phyloP scores from a whole-genome alignment of 2,888 invertebrate species.

The Muscina levida region DNA sequence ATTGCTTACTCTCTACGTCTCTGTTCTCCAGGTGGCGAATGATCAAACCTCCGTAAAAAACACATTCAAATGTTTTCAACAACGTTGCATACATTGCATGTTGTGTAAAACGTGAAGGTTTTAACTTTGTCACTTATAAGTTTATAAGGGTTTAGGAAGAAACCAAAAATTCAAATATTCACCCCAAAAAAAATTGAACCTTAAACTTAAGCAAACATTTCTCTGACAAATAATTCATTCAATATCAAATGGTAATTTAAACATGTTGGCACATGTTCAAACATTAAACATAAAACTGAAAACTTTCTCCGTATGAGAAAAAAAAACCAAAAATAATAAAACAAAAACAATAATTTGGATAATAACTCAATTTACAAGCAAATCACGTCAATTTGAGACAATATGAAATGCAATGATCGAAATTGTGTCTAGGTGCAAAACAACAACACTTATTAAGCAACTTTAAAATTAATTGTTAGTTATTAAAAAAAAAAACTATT shows the following conservation, averaged over 20 bases:
- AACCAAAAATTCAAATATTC: too few species aligned
- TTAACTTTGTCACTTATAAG: conserved; percentile 52
- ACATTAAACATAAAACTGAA: not conserved
- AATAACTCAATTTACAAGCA: conserved; percentile 38
- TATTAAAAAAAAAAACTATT: too few species aligned
- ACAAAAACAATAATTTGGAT: not conserved
- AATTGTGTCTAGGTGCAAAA: not conserved
- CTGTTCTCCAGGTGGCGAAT: too few species aligned
- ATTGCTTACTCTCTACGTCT: too few species aligned
- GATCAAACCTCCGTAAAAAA: too few species aligned
- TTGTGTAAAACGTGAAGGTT: conserved; percentile 46
- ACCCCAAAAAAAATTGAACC: too few species aligned
- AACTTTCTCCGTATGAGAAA: conserved; percentile 36
- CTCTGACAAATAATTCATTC: too few species aligned
- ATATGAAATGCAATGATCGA: conserved; percentile 1
- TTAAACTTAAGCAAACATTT: too few species aligned
- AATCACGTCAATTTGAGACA: conserved; percentile 30
- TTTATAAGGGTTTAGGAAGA: conserved; percentile 12
- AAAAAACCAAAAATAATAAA: not conserved
- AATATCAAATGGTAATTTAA: too few species aligned
- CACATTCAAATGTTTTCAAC: conserved; percentile 3
- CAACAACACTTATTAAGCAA: not conserved
- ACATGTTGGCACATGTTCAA: not conserved
- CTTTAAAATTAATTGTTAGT: too few species aligned
- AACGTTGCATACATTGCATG: conserved; percentile 46